A percentile compares a stretch with the other conserved stretches of the same genome.
Evolutionary conservation across 1,140 invertebrate genomes (phyloP).

Genomic region (Hylyphantes graminicola): DNA sequence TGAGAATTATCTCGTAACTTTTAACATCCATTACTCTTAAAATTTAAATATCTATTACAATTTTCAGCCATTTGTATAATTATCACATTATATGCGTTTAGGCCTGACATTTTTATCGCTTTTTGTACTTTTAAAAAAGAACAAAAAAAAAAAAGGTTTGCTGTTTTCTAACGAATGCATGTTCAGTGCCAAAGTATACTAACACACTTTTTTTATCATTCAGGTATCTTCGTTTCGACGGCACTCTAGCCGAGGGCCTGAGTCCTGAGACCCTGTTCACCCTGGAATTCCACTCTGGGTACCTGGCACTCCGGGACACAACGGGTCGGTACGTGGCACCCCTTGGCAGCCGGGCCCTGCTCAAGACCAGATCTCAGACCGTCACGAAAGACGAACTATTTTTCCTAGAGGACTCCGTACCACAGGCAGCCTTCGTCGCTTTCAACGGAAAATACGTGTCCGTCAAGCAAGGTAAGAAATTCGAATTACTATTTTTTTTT

Average conservation of each 20-base stretch:
- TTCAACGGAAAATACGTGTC: conserved; percentile 95
- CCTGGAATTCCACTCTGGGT: conserved; percentile 92
- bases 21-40: too few relatives aligned
- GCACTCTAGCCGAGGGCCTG: conserved; percentile 33
- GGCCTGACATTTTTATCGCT: too few relatives aligned
- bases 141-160: too few relatives aligned
- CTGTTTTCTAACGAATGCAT: too few relatives aligned
- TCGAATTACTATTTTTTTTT: background rate
- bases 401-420: conserved; percentile 94
- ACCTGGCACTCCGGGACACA: conserved; percentile 79
- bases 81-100: too few relatives aligned
- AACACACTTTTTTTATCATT: too few relatives aligned
- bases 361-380: conserved; percentile 92
- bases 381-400: conserved; percentile 97
- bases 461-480: conserved; percentile 89
- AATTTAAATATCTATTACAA: too few relatives aligned
- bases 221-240: conserved; percentile 75
- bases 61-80: too few relatives aligned
- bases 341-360: conserved; percentile 92
- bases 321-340: conserved; percentile 91
- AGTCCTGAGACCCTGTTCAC: conserved; percentile 86
- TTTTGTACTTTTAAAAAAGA: too few relatives aligned
- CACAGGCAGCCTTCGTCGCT: conserved; percentile 76
- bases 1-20: too few relatives aligned
- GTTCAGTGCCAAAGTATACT: too few relatives aligned